Evolutionary conservation across 1,140 invertebrate species (phyloP).

Genomic region (Drosophila pruinosa): DNA sequence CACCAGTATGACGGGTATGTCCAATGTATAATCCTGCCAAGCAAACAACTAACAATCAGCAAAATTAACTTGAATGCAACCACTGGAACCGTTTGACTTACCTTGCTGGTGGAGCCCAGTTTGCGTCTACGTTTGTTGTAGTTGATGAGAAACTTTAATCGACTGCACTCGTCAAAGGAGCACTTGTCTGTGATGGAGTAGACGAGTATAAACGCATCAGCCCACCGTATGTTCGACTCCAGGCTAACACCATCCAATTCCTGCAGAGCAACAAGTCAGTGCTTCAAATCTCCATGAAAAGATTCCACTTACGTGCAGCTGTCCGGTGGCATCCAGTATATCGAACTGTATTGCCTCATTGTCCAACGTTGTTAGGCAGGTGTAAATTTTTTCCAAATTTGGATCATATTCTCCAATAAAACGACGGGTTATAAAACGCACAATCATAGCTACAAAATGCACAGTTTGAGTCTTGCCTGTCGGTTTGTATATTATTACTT

Average conservation of each 20-base stretch:
- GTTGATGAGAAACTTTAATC: conserved; percentile 90
- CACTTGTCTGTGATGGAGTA: conserved; percentile 93
- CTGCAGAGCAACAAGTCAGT: conserved; percentile 73
- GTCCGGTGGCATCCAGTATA: conserved; percentile 91
- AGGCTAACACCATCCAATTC: conserved; percentile 87
- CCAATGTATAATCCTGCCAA: conserved; percentile 84
- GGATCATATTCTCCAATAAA: conserved; percentile 94
- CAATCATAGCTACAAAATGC: conserved; percentile 87
- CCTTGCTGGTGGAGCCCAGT: conserved; percentile 84
- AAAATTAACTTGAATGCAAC: background rate
- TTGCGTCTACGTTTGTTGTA: conserved; percentile 89
- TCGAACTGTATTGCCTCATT: conserved; percentile 90
- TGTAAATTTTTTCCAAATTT: conserved; percentile 90
- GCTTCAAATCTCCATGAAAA: background rate
- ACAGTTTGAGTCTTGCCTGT: background rate
- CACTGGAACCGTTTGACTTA: too few relatives aligned
- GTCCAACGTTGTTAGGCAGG: conserved; percentile 89
- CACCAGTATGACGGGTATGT: conserved; percentile 90
- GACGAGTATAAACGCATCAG: conserved; percentile 92
- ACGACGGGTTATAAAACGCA: conserved; percentile 90
- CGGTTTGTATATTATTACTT: background rate
- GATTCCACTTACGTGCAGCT: conserved; percentile 86
- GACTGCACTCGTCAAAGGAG: conserved; percentile 92
- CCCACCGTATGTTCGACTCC: conserved; percentile 91
- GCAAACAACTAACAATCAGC: background rate